Percentiles rank a stretch among this genome's conserved stretches.
Conservation (phyloP, 2,888 invertebrate genomes). For the Synanthedon formicaeformis region DNA sequence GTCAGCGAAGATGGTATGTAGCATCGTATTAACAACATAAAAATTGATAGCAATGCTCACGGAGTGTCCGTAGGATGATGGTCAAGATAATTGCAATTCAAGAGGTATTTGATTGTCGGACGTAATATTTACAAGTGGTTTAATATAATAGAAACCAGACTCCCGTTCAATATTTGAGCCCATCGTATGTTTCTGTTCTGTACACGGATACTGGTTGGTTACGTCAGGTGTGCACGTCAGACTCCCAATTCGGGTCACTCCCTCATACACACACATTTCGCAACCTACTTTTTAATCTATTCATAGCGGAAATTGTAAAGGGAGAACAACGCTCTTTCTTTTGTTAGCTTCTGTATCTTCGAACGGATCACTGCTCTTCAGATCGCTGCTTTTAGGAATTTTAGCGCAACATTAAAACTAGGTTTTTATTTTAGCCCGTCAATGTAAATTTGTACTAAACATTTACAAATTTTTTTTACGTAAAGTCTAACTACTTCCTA, state of each 20-base stretch:
- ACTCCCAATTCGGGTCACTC: conserved; percentile 49
- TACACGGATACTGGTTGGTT: conserved; percentile 28
- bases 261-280: conserved; percentile 41
- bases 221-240: conserved; percentile 56
- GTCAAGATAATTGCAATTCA: too few species aligned
- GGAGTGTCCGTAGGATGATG: too few species aligned
- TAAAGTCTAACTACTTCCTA: too few species aligned
- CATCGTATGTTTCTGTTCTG: conserved; percentile 17
- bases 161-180: conserved; percentile 17
- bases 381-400: not conserved
- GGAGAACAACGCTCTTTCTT: not conserved
- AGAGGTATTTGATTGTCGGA: not conserved
- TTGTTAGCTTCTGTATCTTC: not conserved
- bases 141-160: conserved; percentile 1
- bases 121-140: not conserved
- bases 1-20: too few species aligned
- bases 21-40: too few species aligned
- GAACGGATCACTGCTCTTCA: not conserved
- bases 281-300: conserved; percentile 50
- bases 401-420: too few species aligned
- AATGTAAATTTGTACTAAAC: too few species aligned
- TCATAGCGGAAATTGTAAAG: conserved; percentile 13
- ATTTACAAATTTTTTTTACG: too few species aligned
- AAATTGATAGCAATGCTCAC: too few species aligned
- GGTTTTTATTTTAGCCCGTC: too few species aligned